A percentile compares a stretch with the other conserved stretches of the same genome.
phyloP scores from a whole-genome alignment of 1,140 invertebrate genomes.

The Lepidotrigona ventralis region DNA sequence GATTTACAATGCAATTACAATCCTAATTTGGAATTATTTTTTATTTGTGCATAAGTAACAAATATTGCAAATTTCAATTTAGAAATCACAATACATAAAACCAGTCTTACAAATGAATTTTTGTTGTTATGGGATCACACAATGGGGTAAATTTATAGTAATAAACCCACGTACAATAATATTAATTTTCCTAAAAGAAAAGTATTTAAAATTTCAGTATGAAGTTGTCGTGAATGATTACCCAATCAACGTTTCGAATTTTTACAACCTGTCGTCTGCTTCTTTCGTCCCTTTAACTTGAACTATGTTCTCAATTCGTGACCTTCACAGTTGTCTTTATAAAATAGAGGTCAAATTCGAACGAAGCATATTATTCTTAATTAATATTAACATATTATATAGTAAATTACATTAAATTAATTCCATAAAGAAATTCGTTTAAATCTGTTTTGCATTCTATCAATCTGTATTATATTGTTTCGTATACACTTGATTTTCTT shows the following conservation, averaged over 20 bases:
- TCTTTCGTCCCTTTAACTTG: background rate
- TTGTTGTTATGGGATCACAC: background rate
- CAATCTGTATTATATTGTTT: background rate
- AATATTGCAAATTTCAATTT: background rate
- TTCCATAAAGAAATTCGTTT: background rate
- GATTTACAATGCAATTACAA: background rate
- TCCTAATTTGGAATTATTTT: background rate
- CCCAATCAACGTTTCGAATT: constrained; percentile 44
- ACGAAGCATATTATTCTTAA: constrained; percentile 30
- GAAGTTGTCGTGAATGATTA: constrained; percentile 20
- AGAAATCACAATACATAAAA: background rate
- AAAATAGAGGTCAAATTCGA: constrained; percentile 70
- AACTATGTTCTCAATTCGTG: constrained; percentile 49
- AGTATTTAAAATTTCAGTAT: constrained; percentile 1
- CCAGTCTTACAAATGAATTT: background rate
- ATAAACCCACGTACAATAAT: background rate
- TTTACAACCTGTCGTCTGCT: constrained; percentile 33
- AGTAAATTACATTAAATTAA: constrained; percentile 23
- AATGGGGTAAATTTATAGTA: background rate
- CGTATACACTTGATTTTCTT: background rate
- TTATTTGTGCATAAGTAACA: background rate
- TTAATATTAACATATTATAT: constrained; percentile 19
- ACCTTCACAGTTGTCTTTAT: constrained; percentile 65
- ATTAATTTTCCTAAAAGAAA: background rate
- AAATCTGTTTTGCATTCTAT: background rate